Base-by-base conservation (phyloP, 2,888 invertebrate species). In the Aspidapion aeneum region DNA sequence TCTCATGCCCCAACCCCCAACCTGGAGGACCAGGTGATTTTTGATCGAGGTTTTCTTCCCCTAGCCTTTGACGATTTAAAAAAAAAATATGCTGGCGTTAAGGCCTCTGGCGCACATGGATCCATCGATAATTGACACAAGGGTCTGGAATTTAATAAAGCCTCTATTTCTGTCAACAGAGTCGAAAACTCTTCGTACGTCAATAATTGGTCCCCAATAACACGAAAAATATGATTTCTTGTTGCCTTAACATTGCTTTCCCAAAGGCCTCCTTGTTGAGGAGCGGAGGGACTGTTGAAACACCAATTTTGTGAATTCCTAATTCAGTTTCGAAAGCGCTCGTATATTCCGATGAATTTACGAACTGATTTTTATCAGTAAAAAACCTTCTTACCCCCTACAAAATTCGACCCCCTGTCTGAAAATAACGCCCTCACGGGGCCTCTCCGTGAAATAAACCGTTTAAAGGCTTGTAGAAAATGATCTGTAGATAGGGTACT, bases 381-480 rank as follows among this genome's bases (percentile, higher is more conserved):
- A 60, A 50, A 50, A n/a, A 55, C 17, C 1, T n/a, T 20, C 19
- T 63, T 62, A 1, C 58, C 59, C 21, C 62, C 59, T 18, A 64
- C 57, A 59, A 64, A 58, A 59, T 59, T 59, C 1, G 62, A 58
- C 17, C 64, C 64, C 1, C 50, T 20, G 21, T 62, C 56, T 17
- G 60, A 63, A 55, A 59, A 55, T 21, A 64, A 16, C 1, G 7
- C 48, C 52, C 35, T 60, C 48, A 3, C 5, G 16, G 52, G 59
- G 55, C 64, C 64, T n/a, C 64, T 48, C 20, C 61, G 51, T 21
- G 61, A 49, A n/a, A 62, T 17, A 59, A 64, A 63, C 55, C 62
- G 18, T 55, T 64, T 64, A 55, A 64, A 62, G 1, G 64, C 61
- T 20, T 35, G 21, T 17, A 57, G 16, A 62, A 64, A 64, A 55